Base-by-base conservation (phyloP, 2,888 invertebrate species). In the Sturmia bella region DNA sequence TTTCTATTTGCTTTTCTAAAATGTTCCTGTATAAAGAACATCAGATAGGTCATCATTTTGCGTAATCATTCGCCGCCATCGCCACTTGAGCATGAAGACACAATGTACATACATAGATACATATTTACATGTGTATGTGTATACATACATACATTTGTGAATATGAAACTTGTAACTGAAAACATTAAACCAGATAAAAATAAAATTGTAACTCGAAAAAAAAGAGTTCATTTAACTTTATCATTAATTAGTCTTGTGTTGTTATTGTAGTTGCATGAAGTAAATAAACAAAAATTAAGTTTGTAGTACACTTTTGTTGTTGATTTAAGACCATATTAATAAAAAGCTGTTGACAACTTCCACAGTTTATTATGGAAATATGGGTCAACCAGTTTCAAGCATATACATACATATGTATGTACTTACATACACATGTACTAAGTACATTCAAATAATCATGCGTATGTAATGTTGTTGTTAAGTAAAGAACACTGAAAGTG, bases 151-250 rank as follows among this genome's bases (percentile, higher is more conserved):
- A 32, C 3, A 64, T n/a, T n/a, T n/a, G n/a, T n/a, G n/a, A n/a
- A n/a, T 24, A 17, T 43, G 17, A 61, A 45, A 24, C n/a, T 43
- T 69, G 69, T 13, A 37, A 75, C 41, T 19, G 50, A 27, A 76
- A 15, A 69, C 41, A 24, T 17, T 15, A 45, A 32, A 50, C n/a
- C 27, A 54, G 45, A 76, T 54, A 63, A 59, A 56, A 68, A 39
- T 27, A 43, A 32, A 59, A 45, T 45, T 61, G n/a, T 27, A 27
- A 17, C 64, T 56, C 15, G 1, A 50, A 68, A 56, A 2, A 50
- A 68, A 56, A 69, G 32, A 45, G 78, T 79, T 79, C 72, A 79
- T 73, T 73, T 45, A 59, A 59, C 78, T 79, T 78, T 66, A 50
- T 52, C 57, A 48, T 79, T 24, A 12, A 11, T 52, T 27, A 41